These are phyloP conservation scores for Carposina sasakii DNA, from an alignment of 1,140 invertebrate species.

Conservation along the genomic window DNA sequence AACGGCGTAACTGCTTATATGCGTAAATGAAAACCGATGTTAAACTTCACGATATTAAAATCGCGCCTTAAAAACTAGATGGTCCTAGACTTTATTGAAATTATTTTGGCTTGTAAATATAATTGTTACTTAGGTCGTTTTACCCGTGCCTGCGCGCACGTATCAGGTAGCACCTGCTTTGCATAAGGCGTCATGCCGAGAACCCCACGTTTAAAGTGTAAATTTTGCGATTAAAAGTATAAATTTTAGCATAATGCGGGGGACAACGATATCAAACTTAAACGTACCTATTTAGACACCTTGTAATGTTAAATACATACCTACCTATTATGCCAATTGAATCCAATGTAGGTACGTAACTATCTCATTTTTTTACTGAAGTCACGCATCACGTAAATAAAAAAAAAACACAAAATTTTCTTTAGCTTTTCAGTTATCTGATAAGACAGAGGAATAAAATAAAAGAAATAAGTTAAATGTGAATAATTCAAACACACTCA, in stretches of 20 bases:
- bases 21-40: neutral
- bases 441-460: slow-evolving; percentile 7
- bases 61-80: neutral
- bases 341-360: too few relatives aligned
- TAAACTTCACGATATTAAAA: neutral
- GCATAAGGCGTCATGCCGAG: slow-evolving; percentile 66
- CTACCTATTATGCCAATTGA: too few relatives aligned
- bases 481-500: slow-evolving; percentile 37
- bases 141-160: slow-evolving; percentile 23
- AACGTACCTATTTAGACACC: too few relatives aligned
- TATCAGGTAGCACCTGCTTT: slow-evolving; percentile 70
- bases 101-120: neutral
- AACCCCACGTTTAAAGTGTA: slow-evolving; percentile 64
- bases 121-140: slow-evolving; percentile 14
- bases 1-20: slow-evolving; percentile 18
- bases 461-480: slow-evolving; percentile 22
- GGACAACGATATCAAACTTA: too few relatives aligned
- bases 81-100: neutral
- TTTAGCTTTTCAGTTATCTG: too few relatives aligned
- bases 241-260: slow-evolving; percentile 56
- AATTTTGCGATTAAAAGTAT: slow-evolving; percentile 68
- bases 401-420: too few relatives aligned
- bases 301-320: too few relatives aligned
- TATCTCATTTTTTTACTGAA: too few relatives aligned
- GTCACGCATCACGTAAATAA: too few relatives aligned